Percentiles rank a stretch among this genome's conserved stretches.
These are phyloP conservation scores for Apantesis nais DNA, from an alignment of 2,888 invertebrate genomes.

Conservation along the genomic window DNA sequence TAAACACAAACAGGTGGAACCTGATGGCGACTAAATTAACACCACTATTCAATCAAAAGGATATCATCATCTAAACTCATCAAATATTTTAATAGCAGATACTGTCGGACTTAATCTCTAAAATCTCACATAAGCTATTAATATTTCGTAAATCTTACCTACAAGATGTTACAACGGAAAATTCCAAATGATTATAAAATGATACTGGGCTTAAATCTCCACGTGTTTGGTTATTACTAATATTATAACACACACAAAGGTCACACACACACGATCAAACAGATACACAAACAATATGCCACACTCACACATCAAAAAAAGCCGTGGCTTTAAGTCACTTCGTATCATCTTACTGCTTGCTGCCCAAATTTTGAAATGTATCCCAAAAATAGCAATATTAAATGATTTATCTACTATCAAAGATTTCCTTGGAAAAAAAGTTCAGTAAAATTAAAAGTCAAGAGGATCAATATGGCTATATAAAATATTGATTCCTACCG, in stretches of 20 bases:
- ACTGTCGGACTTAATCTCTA: background rate
- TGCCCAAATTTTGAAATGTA: background rate
- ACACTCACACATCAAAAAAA: background rate
- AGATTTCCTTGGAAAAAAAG: background rate
- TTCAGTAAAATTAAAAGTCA: background rate
- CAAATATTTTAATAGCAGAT: conserved; percentile 1
- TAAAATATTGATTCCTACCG: background rate
- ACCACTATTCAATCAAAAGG: background rate
- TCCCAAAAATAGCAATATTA: no score
- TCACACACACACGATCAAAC: background rate
- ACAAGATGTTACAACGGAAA: background rate
- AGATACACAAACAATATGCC: background rate
- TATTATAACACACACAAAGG: background rate
- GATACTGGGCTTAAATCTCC: background rate
- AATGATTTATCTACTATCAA: background rate
- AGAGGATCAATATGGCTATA: background rate
- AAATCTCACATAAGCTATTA: conserved; percentile 6
- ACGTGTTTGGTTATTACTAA: background rate
- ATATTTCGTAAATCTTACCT: conserved; percentile 8
- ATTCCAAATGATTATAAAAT: background rate
- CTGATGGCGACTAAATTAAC: background rate
- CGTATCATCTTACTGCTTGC: no score
- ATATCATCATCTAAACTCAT: conserved; percentile 14
- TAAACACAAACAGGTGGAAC: background rate
- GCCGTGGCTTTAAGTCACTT: background rate